A percentile compares a stretch with the other conserved stretches of the same genome.
These are phyloP conservation scores for Xanthia icteritia DNA, from an alignment of 2,888 invertebrate species.

Conservation along the genomic window DNA sequence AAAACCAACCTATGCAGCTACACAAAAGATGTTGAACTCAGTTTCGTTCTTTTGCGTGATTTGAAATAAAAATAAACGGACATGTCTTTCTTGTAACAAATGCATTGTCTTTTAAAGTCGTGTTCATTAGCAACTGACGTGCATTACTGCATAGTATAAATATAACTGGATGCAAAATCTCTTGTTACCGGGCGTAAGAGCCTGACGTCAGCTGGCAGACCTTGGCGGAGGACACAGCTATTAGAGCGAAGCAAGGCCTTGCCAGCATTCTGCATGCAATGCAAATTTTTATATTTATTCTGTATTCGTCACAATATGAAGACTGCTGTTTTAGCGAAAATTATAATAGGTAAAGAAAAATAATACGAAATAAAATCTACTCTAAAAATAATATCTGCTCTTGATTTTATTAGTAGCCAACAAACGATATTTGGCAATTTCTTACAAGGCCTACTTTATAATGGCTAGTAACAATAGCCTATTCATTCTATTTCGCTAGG, in stretches of 20 bases:
- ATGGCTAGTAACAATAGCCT: constrained; percentile 11
- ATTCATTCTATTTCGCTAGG: constrained; percentile 61
- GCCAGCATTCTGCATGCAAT: constrained; percentile 82
- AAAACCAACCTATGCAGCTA: constrained; percentile 58
- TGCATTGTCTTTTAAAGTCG: constrained; percentile 46
- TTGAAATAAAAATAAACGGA: constrained; percentile 11
- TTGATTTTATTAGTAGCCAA: constrained; percentile 1
- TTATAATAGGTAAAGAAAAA: background rate
- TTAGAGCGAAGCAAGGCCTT: constrained; percentile 87
- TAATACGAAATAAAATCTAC: constrained; percentile 4
- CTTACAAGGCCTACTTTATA: constrained; percentile 6
- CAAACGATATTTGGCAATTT: background rate
- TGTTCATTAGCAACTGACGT: constrained; percentile 68
- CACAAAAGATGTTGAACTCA: constrained; percentile 28
- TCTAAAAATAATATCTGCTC: background rate
- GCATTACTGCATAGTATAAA: constrained; percentile 60
- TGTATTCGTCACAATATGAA: constrained; percentile 53
- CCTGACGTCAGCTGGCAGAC: constrained; percentile 85
- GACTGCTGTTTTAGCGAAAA: constrained; percentile 15
- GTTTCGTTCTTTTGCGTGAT: constrained; percentile 15
- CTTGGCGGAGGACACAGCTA: constrained; percentile 87
- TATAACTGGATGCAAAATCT: constrained; percentile 79
- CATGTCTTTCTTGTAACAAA: constrained; percentile 19
- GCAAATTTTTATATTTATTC: constrained; percentile 68
- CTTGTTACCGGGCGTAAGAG: constrained; percentile 83